Evolutionary conservation across 2,797 vertebrate genomes (phyloP).

Genomic region (Tenualosa ilisha): DNA sequence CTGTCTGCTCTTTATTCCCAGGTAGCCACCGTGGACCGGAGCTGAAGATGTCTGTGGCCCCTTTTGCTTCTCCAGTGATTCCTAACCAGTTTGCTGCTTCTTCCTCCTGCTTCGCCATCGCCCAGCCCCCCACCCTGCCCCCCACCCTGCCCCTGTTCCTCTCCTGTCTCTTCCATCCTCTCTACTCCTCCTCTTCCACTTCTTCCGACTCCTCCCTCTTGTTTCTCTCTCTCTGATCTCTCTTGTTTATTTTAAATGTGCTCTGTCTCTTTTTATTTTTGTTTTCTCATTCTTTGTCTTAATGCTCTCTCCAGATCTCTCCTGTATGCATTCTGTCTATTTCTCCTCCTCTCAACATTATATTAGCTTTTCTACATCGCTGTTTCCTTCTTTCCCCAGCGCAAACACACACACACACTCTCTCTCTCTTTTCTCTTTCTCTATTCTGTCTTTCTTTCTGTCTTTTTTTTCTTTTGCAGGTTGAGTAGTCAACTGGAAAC

Average conservation of each 20-base stretch:
- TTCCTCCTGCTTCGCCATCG: neutral
- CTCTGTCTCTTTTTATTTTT: neutral
- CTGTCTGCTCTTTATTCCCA: slow-evolving; percentile 69
- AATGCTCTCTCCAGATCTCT: slow-evolving; percentile 1
- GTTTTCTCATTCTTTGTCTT: neutral
- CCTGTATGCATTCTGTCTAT: neutral
- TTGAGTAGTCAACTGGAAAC: neutral
- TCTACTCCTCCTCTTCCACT: neutral
- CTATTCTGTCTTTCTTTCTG: neutral
- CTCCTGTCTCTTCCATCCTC: slow-evolving; percentile 45
- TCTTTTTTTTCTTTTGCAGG: slow-evolving; percentile 38
- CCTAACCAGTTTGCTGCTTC: slow-evolving; percentile 11
- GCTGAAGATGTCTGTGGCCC: neutral
- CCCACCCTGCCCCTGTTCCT: slow-evolving; percentile 27
- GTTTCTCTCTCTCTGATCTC: neutral
- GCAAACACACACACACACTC: neutral
- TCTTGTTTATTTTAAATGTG: neutral
- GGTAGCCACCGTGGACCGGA: slow-evolving; percentile 57
- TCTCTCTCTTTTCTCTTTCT: neutral
- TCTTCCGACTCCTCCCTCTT: too few species aligned
- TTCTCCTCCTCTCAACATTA: slow-evolving; percentile 35
- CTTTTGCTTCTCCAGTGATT: neutral
- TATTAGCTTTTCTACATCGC: neutral
- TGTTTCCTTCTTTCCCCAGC: neutral
- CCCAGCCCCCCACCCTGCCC: slow-evolving; percentile 26